phyloP scores from a whole-genome alignment of 1,140 invertebrate genomes.

The Drosophila elegans region DNA sequence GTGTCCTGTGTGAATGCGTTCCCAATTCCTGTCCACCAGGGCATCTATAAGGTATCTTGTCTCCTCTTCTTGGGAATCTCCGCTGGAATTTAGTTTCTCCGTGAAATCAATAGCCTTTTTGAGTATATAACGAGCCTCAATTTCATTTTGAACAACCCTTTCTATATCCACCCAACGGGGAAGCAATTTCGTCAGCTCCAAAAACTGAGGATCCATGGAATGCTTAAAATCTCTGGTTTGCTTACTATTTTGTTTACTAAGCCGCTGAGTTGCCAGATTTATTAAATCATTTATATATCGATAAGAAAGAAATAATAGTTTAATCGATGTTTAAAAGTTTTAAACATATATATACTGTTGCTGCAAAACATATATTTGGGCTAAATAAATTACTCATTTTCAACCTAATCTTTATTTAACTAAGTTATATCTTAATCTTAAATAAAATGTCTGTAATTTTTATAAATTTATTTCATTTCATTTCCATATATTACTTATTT shows the following conservation, averaged over 20 bases:
- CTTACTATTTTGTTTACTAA: conserved; percentile 24
- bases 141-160: conserved; percentile 44
- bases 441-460: no score
- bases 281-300: conserved; percentile 5
- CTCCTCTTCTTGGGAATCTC: conserved; percentile 53
- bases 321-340: not conserved
- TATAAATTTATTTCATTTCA: no score
- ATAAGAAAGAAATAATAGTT: not conserved
- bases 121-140: conserved; percentile 66
- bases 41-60: conserved; percentile 85
- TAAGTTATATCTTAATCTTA: no score
- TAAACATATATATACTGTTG: not conserved
- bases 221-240: not conserved
- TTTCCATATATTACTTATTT: no score
- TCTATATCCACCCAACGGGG: conserved; percentile 56
- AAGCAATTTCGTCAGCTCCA: conserved; percentile 45
- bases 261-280: not conserved
- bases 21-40: conserved; percentile 91
- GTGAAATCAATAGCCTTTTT: conserved; percentile 34
- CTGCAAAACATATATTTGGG: no score
- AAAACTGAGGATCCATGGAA: conserved; percentile 12
- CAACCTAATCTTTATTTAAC: no score
- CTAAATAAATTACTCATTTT: no score
- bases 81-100: not conserved
- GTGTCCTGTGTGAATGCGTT: conserved; percentile 93